Evolutionary conservation across 2,113 vertebrate genomes (phyloP), one percentile per base, ranked within the genome.

Genomic region (Colius striatus): DNA sequence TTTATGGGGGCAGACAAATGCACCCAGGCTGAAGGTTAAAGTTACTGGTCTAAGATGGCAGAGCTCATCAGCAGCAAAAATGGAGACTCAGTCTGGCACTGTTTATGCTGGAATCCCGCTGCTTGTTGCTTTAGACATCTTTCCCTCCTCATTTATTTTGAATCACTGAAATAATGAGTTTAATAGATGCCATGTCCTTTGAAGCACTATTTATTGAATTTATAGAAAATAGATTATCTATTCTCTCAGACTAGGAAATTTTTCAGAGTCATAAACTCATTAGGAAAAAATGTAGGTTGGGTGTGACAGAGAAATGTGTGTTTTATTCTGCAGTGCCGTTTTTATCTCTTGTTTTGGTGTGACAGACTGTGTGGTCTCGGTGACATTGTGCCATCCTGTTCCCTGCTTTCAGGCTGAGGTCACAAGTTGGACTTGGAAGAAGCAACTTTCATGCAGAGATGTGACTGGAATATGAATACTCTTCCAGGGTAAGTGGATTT

Each of bases 221-320:
- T 92, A 63, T 55, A 68, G 83, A 34, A 81, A 89, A 81, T 29
- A 88, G 91, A 92, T 92, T 77, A 78, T 88, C 84, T 95, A 29
- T 84, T 89, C 71, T 95, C 62, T 54, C 62, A 66, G 77, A 71
- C 36, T 76, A 72, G 66, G 73, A 91, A 79, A 82, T 47, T 79
- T 70, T 60, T 16, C 36, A 75, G 63, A 87, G 16, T 62, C 70
- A 91, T 87, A 95, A 89, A 75, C 62, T 91, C 91, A 94, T 91
- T 70, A 85, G 66, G 66, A 94, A 93, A 96, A 95, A 94, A 94
- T 70, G 89, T 22, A 84, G 47, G 21, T 57, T 94, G 87, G 74
- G 91, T 81, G 91, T 92, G 95, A 96, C 6, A 3, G 94, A 91
- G 77, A 94, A 89, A 81, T 43, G 63, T 48, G 18, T 84, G 50